Evolutionary conservation across 1,140 invertebrate genomes (phyloP).

Genomic region (Asobara japonica): DNA sequence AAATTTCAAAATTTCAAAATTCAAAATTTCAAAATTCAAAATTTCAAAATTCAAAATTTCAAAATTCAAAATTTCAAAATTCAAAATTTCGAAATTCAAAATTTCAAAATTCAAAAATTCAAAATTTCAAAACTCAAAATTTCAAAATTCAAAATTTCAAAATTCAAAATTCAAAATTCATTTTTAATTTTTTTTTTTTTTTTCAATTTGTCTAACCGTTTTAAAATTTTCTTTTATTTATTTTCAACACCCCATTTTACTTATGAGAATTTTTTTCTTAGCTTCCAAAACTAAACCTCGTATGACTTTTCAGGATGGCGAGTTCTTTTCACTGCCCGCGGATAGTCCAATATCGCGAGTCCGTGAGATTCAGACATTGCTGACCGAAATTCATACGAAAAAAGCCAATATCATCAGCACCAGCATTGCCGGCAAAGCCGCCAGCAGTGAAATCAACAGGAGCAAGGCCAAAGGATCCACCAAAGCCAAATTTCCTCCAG

Average conservation of each 20-base stretch:
- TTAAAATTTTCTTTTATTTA: background rate
- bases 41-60: too few species aligned
- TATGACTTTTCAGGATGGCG: conserved; percentile 60
- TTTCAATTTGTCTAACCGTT: too few species aligned
- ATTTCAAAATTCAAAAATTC: too few species aligned
- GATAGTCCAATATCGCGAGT: conserved; percentile 50
- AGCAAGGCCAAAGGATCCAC: conserved; percentile 2
- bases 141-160: too few species aligned
- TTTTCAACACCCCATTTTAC: conserved; percentile 37
- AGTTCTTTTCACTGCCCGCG: conserved; percentile 58
- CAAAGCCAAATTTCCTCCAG: conserved; percentile 62
- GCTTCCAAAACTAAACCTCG: conserved; percentile 26
- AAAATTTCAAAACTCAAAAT: too few species aligned
- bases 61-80: too few species aligned
- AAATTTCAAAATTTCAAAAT: too few species aligned
- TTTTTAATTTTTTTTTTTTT: too few species aligned
- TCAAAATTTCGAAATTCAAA: too few species aligned
- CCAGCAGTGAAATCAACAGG: background rate
- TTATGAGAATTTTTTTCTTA: conserved; percentile 40
- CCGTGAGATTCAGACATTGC: conserved; percentile 38
- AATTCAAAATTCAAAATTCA: too few species aligned
- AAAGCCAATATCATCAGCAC: conserved; percentile 12
- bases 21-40: too few species aligned
- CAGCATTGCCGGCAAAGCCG: background rate
- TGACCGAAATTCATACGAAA: conserved; percentile 23